Evolutionary conservation across 1,140 invertebrate species (phyloP).

Genomic region (Drosophila miranda): DNA sequence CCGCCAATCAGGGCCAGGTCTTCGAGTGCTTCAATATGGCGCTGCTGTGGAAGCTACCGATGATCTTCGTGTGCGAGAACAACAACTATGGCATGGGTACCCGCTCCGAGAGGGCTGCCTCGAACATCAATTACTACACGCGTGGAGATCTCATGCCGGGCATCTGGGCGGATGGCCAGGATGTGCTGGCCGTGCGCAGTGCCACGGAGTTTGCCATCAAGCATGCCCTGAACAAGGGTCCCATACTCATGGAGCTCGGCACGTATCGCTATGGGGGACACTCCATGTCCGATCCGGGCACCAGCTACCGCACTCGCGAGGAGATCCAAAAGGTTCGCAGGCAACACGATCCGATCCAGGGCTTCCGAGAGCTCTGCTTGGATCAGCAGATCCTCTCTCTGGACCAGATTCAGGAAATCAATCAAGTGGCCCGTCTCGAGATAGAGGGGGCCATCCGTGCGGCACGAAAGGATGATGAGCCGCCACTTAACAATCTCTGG

Average conservation of each 20-base stretch:
- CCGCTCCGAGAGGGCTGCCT: constrained; percentile 88
- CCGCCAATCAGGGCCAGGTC: constrained; percentile 95
- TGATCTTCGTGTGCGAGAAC: constrained; percentile 98
- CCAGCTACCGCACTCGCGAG: constrained; percentile 90
- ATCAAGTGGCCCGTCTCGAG: constrained; percentile 86
- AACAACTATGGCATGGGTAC: constrained; percentile 94
- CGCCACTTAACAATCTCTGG: constrained; percentile 90
- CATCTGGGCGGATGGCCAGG: constrained; percentile 92
- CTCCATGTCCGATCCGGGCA: constrained; percentile 91
- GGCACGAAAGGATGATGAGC: constrained; percentile 89
- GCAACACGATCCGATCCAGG: constrained; percentile 93
- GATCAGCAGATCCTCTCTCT: constrained; percentile 83
- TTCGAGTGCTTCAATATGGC: constrained; percentile 91
- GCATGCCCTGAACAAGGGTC: constrained; percentile 90
- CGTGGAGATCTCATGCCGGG: constrained; percentile 88
- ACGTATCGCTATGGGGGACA: constrained; percentile 90
- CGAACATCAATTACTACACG: constrained; percentile 90
- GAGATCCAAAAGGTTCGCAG: constrained; percentile 95
- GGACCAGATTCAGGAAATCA: constrained; percentile 84
- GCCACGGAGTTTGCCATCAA: constrained; percentile 91
- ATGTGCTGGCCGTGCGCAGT: constrained; percentile 94
- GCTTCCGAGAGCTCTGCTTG: constrained; percentile 88
- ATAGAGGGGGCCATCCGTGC: constrained; percentile 89
- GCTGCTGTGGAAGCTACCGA: constrained; percentile 94
- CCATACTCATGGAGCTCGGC: constrained; percentile 92